Evolutionary conservation across 2,888 invertebrate genomes (phyloP).

Genomic region (Dendrolimus pini): DNA sequence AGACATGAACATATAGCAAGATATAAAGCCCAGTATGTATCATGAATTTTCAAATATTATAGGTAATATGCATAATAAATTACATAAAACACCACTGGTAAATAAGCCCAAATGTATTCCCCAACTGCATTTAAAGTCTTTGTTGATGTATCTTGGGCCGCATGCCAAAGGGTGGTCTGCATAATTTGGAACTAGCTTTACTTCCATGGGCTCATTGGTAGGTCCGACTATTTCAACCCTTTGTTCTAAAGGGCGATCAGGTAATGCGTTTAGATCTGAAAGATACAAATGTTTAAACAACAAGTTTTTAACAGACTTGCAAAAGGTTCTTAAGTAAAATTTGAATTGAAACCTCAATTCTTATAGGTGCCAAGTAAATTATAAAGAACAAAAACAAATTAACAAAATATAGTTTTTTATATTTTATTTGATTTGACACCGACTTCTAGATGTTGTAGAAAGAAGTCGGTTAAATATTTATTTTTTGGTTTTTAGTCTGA

Average conservation of each 20-base stretch:
- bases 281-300: constrained; percentile 5
- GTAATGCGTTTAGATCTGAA: constrained; percentile 83
- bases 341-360: no score
- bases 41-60: not conserved
- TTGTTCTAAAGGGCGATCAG: constrained; percentile 76
- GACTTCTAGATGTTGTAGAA: no score
- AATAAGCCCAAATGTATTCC: constrained; percentile 79
- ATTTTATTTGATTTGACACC: no score
- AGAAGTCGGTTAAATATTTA: no score
- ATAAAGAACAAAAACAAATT: no score
- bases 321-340: no score
- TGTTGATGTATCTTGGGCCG: constrained; percentile 83
- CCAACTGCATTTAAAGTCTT: constrained; percentile 80
- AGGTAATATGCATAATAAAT: constrained; percentile 22
- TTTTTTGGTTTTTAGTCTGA: no score
- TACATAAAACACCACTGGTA: constrained; percentile 86
- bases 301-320: no score
- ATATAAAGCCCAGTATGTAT: no score
- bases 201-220: constrained; percentile 74
- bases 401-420: no score
- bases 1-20: no score
- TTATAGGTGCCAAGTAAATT: no score
- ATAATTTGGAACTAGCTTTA: constrained; percentile 80
- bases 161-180: constrained; percentile 85
- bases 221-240: constrained; percentile 80